Conservation (phyloP, 2,797 vertebrate genomes). For the Semotilus atromaculatus region DNA sequence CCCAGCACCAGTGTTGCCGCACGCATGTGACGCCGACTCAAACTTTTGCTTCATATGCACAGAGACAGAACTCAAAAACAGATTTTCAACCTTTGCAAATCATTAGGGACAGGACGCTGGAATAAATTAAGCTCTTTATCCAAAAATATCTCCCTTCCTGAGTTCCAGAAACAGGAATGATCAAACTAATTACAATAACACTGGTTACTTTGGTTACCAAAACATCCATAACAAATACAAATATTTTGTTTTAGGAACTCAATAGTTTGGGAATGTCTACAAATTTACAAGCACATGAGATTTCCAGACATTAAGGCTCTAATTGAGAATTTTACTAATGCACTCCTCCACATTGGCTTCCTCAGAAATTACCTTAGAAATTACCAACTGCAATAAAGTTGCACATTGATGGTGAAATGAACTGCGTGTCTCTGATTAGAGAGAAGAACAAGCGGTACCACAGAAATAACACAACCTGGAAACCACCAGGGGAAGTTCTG, state of each 20-base stretch:
- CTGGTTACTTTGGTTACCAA: not conserved
- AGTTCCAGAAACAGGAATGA: not conserved
- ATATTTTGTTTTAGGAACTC: not conserved
- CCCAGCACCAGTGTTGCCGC: not conserved
- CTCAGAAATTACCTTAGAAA: not conserved
- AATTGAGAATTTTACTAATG: not conserved
- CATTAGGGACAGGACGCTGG: not conserved
- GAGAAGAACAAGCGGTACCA: not conserved
- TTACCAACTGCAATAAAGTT: not conserved
- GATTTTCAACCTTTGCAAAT: not conserved
- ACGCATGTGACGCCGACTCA: not conserved
- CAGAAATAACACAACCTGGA: constrained; percentile 4
- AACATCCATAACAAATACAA: not conserved
- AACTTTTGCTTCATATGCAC: not conserved
- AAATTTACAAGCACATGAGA: not conserved
- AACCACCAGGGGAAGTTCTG: not conserved
- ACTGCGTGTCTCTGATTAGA: not conserved
- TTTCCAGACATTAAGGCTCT: not conserved
- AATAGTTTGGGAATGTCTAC: not conserved
- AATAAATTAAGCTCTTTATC: constrained; percentile 2
- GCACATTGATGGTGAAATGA: not conserved
- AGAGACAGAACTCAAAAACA: constrained; percentile 7
- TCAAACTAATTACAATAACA: constrained; percentile 6
- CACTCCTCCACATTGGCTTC: not conserved
- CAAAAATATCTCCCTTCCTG: not conserved